Evolutionary conservation across 1,140 invertebrate genomes (phyloP).

Genomic region (Gryon sp.): DNA sequence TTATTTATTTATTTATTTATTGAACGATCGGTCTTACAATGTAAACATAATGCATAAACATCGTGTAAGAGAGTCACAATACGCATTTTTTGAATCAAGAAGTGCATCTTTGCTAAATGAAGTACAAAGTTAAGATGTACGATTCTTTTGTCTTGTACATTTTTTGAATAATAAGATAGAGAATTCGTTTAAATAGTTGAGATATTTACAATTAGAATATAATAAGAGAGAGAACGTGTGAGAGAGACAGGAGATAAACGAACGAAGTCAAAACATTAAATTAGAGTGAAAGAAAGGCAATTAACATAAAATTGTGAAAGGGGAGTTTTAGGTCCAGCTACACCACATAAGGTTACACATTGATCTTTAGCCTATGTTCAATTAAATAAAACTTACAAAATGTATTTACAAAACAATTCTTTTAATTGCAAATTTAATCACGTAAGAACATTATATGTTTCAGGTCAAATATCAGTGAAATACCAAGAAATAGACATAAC

Average conservation of each 20-base stretch:
- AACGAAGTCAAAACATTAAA: conserved; percentile 42
- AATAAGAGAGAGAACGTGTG: conserved; percentile 20
- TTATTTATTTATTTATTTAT: conserved; percentile 6
- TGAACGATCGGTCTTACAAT: conserved; percentile 31
- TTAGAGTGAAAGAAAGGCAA: conserved; percentile 50
- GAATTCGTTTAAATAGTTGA: conserved; percentile 26
- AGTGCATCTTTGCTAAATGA: conserved; percentile 24
- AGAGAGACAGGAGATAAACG: conserved; percentile 46
- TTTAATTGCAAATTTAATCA: too few relatives aligned
- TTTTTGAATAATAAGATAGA: conserved; percentile 32
- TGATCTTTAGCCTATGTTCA: conserved; percentile 44
- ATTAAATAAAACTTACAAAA: too few relatives aligned
- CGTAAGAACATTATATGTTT: too few relatives aligned
- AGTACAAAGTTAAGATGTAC: conserved; percentile 27
- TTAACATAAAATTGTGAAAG: conserved; percentile 63
- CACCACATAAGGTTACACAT: conserved; percentile 72
- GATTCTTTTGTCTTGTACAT: conserved; percentile 19
- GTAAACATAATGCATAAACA: conserved; percentile 45
- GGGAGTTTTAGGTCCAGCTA: conserved; percentile 78
- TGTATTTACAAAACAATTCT: too few relatives aligned
- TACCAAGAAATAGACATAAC: too few relatives aligned
- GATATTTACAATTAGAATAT: conserved; percentile 43
- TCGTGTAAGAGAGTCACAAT: conserved; percentile 63
- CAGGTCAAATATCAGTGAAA: too few relatives aligned
- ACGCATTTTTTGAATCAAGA: conserved; percentile 46